These are phyloP conservation scores for Strix aluco DNA, from an alignment of 2,113 vertebrate species.

Conservation along the genomic window DNA sequence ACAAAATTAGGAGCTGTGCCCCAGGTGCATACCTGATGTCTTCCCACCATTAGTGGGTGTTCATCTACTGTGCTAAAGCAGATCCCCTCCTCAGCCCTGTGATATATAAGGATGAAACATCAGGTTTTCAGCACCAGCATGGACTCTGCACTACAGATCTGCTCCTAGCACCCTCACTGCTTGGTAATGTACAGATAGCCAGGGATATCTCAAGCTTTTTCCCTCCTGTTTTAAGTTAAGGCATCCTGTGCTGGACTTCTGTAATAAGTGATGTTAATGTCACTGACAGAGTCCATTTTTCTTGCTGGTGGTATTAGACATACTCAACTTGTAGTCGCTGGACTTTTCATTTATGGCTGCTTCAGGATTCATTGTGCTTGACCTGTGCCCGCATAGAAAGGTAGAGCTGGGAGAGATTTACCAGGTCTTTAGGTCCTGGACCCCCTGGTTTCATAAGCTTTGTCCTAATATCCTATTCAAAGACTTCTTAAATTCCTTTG, in stretches of 20 bases:
- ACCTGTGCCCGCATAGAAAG: not conserved
- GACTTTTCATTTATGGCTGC: not conserved
- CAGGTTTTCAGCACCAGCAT: not conserved
- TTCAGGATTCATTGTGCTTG: not conserved
- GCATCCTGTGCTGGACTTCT: not conserved
- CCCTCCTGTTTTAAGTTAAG: not conserved
- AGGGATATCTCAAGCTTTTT: not conserved
- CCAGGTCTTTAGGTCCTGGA: not conserved
- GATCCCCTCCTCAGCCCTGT: not conserved
- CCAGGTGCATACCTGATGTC: not conserved
- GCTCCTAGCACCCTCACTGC: not conserved
- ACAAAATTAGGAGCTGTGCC: not conserved
- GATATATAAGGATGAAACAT: accelerated
- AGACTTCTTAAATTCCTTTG: not conserved
- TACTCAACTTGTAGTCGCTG: not conserved
- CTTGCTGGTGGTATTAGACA: not conserved
- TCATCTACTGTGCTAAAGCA: not conserved
- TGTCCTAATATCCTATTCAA: not conserved
- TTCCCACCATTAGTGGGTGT: not conserved
- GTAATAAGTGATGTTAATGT: not conserved
- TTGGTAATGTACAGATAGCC: not conserved
- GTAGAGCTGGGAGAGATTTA: not conserved
- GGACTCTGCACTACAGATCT: not conserved
- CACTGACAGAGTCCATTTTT: not conserved
- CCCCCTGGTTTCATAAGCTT: not conserved